Conservation (phyloP, 2,888 invertebrate genomes). For the Drosophila conformis region DNA sequence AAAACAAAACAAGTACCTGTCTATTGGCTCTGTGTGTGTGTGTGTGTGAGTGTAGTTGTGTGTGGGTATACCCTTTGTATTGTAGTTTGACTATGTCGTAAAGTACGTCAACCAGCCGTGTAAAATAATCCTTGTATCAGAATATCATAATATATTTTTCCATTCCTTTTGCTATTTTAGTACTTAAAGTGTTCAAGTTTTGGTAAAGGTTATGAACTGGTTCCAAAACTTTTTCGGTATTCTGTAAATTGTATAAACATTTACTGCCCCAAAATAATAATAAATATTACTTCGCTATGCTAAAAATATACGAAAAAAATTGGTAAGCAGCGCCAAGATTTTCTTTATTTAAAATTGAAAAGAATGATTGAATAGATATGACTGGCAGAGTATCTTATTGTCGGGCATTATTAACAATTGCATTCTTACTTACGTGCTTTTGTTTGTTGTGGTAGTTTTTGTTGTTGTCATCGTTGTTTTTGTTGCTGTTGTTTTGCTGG, state of each 20-base stretch:
- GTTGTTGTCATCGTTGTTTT: constrained; percentile 1
- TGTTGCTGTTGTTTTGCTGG: neutral
- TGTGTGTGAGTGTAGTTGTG: neutral
- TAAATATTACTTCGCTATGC: neutral
- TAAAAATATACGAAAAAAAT: neutral
- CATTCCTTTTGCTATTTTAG: neutral
- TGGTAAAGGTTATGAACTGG: neutral
- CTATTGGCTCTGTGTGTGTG: constrained; percentile 3
- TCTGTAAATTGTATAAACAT: neutral
- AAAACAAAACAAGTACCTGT: constrained; percentile 18
- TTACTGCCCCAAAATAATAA: neutral
- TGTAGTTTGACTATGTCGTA: neutral
- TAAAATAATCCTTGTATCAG: neutral
- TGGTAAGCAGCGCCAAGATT: neutral
- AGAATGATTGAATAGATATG: neutral
- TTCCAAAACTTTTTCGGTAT: neutral
- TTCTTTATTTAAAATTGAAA: neutral
- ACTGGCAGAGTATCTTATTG: neutral
- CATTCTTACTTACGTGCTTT: neutral
- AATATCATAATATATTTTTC: neutral
- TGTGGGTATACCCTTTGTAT: constrained; percentile 3
- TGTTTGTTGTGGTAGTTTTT: neutral
- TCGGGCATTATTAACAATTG: neutral
- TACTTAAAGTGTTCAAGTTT: neutral
- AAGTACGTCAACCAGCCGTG: neutral